A percentile compares a stretch with the other conserved stretches of the same genome.
Evolutionary conservation across 2,113 vertebrate genomes (phyloP).

Genomic region (Caranx ignobilis): DNA sequence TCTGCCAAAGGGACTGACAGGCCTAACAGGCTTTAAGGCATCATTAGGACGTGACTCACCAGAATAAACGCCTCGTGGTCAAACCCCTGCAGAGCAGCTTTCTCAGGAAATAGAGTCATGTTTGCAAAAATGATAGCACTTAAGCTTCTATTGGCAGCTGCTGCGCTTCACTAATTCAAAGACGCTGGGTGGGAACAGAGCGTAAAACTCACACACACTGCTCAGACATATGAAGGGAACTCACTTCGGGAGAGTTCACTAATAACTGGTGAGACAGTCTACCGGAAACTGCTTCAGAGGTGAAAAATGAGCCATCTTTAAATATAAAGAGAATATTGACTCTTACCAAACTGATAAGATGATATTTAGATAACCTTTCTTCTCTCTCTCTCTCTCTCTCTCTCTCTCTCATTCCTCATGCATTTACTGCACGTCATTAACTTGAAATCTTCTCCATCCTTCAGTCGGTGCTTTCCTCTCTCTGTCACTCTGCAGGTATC

Average conservation of each 20-base stretch:
- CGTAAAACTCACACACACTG: slow-evolving; percentile 7
- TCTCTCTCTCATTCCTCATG: too few species aligned
- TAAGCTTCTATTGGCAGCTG: slow-evolving; percentile 33
- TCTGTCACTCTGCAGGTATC: too few species aligned
- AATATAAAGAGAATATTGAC: neutral
- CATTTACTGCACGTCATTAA: too few species aligned
- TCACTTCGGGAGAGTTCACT: slow-evolving; percentile 12
- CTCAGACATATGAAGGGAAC: slow-evolving; percentile 16
- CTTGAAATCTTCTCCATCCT: too few species aligned
- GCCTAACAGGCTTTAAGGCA: slow-evolving; percentile 56
- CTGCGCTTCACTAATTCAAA: slow-evolving; percentile 39
- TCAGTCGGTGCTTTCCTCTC: too few species aligned
- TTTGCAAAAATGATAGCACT: slow-evolving; percentile 59
- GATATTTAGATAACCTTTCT: slow-evolving; percentile 36
- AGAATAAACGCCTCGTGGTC: slow-evolving; percentile 33
- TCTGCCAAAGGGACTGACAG: slow-evolving; percentile 43
- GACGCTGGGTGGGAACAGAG: slow-evolving; percentile 10
- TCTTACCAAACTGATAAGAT: slow-evolving; percentile 8
- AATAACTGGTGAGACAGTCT: neutral
- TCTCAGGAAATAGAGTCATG: slow-evolving; percentile 45
- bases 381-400: too few species aligned
- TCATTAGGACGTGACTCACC: slow-evolving; percentile 72
- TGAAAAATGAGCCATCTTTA: slow-evolving; percentile 24
- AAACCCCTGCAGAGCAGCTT: slow-evolving; percentile 38
- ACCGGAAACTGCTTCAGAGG: neutral